Conservation (phyloP, 2,888 invertebrate genomes). For the Leptogaster cylindrica region DNA sequence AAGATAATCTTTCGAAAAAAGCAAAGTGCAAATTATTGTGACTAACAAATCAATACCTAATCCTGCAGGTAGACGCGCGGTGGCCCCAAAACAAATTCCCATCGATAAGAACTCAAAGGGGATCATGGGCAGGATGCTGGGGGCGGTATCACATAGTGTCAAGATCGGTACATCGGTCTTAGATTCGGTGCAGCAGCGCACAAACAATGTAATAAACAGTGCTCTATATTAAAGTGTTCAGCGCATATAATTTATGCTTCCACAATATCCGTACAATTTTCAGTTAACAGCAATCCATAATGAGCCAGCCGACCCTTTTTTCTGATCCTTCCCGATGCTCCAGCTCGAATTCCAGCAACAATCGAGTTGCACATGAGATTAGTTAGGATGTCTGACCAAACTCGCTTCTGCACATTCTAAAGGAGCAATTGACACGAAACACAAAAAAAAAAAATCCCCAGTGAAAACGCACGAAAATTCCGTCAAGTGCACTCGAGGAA, state of each 20-base stretch:
- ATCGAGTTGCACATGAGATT: background rate
- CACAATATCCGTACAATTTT: conserved; percentile 38
- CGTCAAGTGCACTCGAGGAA: conserved; percentile 47
- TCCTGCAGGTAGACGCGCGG: conserved; percentile 47
- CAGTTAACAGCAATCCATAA: conserved; percentile 38
- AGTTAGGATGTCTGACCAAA: conserved; percentile 12
- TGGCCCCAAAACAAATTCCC: conserved; percentile 44
- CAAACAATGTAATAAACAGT: conserved; percentile 56
- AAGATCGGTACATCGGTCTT: conserved; percentile 69
- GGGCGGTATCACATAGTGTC: conserved; percentile 66
- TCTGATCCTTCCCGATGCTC: conserved; percentile 8
- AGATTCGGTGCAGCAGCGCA: conserved; percentile 66
- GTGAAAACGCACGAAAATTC: conserved; percentile 41
- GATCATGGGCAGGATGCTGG: conserved; percentile 65
- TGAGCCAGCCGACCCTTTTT: conserved; percentile 32
- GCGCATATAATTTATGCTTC: background rate
- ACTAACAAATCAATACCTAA: background rate
- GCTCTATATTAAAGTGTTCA: conserved; percentile 39
- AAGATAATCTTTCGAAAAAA: no score
- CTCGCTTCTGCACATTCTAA: background rate
- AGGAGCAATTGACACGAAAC: conserved; percentile 18
- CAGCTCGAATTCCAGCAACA: conserved; percentile 18
- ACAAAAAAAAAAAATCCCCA: background rate
- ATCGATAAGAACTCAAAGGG: conserved; percentile 61
- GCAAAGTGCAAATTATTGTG: background rate